A percentile compares a stretch with the other conserved stretches of the same genome.
Evolutionary conservation across 1,140 invertebrate genomes (phyloP).

Genomic region (Phocides pigmalion): DNA sequence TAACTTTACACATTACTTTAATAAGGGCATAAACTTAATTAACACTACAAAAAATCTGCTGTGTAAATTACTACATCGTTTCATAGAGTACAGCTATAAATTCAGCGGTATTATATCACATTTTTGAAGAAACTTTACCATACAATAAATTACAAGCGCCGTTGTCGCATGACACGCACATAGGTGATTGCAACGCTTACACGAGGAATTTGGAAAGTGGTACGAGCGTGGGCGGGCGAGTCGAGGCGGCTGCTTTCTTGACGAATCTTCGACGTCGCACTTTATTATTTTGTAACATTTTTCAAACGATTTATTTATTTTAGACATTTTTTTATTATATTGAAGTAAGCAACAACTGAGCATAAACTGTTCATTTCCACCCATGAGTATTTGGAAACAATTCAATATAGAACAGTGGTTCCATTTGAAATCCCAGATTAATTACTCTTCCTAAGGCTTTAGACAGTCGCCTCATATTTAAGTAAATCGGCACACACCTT

Average conservation of each 20-base stretch:
- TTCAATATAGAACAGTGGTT: too few species aligned
- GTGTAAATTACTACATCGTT: not conserved
- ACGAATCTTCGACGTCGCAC: slow-evolving; percentile 74
- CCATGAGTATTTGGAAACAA: too few species aligned
- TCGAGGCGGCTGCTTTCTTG: slow-evolving; percentile 64
- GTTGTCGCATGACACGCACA: slow-evolving; percentile 50
- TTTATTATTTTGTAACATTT: slow-evolving; percentile 74
- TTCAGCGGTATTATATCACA: slow-evolving; percentile 10
- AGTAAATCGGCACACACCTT: too few species aligned
- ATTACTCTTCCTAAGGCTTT: too few species aligned
- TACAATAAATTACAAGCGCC: slow-evolving; percentile 45
- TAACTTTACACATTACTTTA: not conserved
- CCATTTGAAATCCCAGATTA: too few species aligned
- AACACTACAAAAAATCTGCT: not conserved
- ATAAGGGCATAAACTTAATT: not conserved
- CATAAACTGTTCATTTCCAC: too few species aligned
- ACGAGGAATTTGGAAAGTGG: slow-evolving; percentile 80
- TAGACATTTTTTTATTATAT: too few species aligned
- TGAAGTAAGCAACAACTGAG: too few species aligned
- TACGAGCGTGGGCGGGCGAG: slow-evolving; percentile 76
- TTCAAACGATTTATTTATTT: slow-evolving; percentile 54
- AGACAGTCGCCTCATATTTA: too few species aligned
- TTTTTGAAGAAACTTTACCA: slow-evolving; percentile 27
- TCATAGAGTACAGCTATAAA: slow-evolving; percentile 16
- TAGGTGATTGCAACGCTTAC: slow-evolving; percentile 71